Evolutionary conservation across 2,888 invertebrate genomes (phyloP).

Genomic region (Harpalus rubripes): DNA sequence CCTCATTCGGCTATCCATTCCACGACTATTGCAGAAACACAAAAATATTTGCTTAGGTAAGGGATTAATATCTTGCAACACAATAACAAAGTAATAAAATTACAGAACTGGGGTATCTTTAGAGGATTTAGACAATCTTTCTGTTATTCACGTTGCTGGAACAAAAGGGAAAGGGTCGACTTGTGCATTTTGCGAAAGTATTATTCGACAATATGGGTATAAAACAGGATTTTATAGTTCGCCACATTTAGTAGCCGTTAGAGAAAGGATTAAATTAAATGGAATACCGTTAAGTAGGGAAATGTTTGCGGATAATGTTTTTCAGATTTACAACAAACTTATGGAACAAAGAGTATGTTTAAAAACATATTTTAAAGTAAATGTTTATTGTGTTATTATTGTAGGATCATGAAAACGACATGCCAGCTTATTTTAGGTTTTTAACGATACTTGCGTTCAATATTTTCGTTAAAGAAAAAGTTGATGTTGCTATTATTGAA

Average conservation of each 20-base stretch:
- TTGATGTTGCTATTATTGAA: constrained; percentile 96
- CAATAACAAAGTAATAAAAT: constrained; percentile 1
- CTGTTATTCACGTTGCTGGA: constrained; percentile 96
- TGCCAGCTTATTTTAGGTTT: constrained; percentile 97
- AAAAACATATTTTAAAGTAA: constrained; percentile 28
- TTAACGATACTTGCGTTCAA: constrained; percentile 94
- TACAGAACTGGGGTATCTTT: constrained; percentile 82
- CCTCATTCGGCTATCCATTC: constrained; percentile 73
- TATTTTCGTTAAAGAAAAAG: constrained; percentile 90
- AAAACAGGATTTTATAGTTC: constrained; percentile 97
- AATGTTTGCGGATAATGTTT: constrained; percentile 89
- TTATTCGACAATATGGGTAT: constrained; percentile 90
- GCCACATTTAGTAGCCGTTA: constrained; percentile 94
- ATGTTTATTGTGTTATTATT: constrained; percentile 66
- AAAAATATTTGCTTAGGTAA: constrained; percentile 80
- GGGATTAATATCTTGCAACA: constrained; percentile 8
- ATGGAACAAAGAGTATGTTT: constrained; percentile 77
- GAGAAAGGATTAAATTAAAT: constrained; percentile 94
- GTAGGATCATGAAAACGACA: constrained; percentile 82
- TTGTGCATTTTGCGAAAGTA: constrained; percentile 94
- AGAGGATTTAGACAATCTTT: constrained; percentile 85
- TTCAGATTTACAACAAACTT: constrained; percentile 86
- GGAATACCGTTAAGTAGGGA: constrained; percentile 87
- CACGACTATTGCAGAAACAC: constrained; percentile 76
- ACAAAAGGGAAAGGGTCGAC: constrained; percentile 99